Conservation (phyloP, 2,113 vertebrate genomes). For the Gallinago jamesoni region DNA sequence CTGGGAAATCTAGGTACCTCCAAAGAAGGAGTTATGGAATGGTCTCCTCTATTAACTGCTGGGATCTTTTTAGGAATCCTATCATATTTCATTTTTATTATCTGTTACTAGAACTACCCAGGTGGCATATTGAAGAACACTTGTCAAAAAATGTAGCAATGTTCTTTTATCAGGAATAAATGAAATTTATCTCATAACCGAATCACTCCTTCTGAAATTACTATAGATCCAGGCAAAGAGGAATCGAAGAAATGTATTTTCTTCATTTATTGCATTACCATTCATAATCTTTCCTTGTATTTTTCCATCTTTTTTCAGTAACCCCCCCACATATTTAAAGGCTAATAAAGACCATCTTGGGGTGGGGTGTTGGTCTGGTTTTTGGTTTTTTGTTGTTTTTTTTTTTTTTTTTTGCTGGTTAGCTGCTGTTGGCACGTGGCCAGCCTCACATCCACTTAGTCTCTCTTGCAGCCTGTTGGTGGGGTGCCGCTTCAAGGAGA, state of each 20-base stretch:
- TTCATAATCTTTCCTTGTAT: constrained; percentile 13
- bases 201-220: constrained; percentile 53
- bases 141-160: constrained; percentile 60
- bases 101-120: constrained; percentile 48
- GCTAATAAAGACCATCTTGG: not conserved
- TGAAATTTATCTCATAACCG: constrained; percentile 58
- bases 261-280: constrained; percentile 31
- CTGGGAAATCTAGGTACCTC: not conserved
- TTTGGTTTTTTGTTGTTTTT: not conserved
- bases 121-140: constrained; percentile 53
- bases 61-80: constrained; percentile 25
- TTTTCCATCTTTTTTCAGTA: not conserved
- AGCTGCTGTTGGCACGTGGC: not conserved
- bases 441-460: not conserved
- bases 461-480: not conserved
- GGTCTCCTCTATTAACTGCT: not conserved
- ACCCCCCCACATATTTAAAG: not conserved
- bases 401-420: not conserved
- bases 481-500: not conserved
- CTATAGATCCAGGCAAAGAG: constrained; percentile 49
- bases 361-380: no score
- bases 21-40: not conserved
- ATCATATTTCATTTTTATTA: constrained; percentile 65
- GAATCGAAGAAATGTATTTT: constrained; percentile 48
- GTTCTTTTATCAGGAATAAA: constrained; percentile 66